These are phyloP conservation scores for Nephotettix cincticeps DNA, from an alignment of 1,140 invertebrate genomes.

Conservation along the genomic window DNA sequence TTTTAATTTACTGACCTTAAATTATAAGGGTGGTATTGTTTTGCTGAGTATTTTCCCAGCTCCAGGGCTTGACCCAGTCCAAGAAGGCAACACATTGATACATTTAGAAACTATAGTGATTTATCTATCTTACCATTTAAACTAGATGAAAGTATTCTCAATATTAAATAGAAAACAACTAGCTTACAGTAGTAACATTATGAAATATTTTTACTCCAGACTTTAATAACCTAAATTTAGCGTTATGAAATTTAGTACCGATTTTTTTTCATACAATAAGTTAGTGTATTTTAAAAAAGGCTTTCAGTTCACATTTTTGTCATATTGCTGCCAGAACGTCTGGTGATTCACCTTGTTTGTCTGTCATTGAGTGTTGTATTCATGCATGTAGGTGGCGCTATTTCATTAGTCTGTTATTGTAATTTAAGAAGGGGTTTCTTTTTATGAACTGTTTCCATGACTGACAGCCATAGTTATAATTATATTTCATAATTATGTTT, in stretches of 20 bases:
- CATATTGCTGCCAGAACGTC: neutral
- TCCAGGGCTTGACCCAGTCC: too few relatives aligned
- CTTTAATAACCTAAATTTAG: too few relatives aligned
- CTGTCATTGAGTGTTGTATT: constrained; percentile 16
- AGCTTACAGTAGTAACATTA: too few relatives aligned
- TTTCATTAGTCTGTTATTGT: constrained; percentile 25
- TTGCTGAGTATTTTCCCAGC: too few relatives aligned
- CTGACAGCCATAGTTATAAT: constrained; percentile 33
- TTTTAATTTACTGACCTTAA: too few relatives aligned
- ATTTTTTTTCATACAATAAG: too few relatives aligned
- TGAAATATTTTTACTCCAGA: too few relatives aligned
- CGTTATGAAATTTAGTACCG: neutral
- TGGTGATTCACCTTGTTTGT: neutral
- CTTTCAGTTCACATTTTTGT: neutral
- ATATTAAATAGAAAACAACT: neutral
- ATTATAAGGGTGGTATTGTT: too few relatives aligned
- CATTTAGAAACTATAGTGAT: neutral
- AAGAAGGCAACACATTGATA: constrained; percentile 3
- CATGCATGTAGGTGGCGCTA: constrained; percentile 26
- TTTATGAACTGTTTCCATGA: constrained; percentile 31
- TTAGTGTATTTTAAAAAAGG: too few relatives aligned
- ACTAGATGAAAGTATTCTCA: neutral
- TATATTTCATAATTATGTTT: constrained; percentile 31
- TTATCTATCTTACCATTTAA: neutral
- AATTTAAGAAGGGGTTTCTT: constrained; percentile 24